phyloP scores from a whole-genome alignment of 2,888 invertebrate genomes.

The Polydesmus complanatus region DNA sequence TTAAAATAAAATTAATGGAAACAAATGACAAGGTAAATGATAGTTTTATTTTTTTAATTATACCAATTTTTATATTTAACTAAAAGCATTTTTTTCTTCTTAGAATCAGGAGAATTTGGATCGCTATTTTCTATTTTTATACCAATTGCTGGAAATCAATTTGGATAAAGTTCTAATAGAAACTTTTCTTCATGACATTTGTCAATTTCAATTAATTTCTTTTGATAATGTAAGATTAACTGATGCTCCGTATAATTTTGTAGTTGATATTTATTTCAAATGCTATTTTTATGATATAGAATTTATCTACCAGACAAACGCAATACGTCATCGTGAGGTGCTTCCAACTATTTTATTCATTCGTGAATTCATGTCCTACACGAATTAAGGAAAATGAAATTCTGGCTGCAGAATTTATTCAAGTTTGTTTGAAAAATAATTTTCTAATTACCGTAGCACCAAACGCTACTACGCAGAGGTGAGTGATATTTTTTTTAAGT shows the following conservation, averaged over 20 bases:
- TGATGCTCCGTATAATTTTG: not conserved
- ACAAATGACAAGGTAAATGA: not conserved
- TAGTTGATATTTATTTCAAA: not conserved
- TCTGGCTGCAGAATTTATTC: not conserved
- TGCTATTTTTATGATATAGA: not conserved
- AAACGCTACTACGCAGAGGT: not conserved
- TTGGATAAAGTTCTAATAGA: not conserved
- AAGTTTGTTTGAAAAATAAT: not conserved
- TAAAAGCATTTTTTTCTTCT: not conserved
- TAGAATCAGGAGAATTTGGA: not conserved
- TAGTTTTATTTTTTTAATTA: not conserved
- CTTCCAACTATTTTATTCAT: not conserved
- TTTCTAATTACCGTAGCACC: not conserved
- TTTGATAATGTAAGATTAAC: not conserved
- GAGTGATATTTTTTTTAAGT: not conserved
- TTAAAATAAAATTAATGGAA: not conserved
- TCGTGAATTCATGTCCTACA: not conserved
- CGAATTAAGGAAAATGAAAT: not conserved
- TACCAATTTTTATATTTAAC: too few relatives aligned
- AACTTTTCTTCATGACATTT: not conserved
- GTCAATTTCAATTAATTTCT: not conserved
- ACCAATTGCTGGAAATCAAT: not conserved
- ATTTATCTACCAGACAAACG: too few relatives aligned
- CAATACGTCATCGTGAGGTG: constrained; percentile 2
- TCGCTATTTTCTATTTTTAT: not conserved